Percentiles rank a stretch among this genome's conserved stretches.
Evolutionary conservation across 2,888 invertebrate genomes (phyloP).

Genomic region (Drosophila setosimentum): DNA sequence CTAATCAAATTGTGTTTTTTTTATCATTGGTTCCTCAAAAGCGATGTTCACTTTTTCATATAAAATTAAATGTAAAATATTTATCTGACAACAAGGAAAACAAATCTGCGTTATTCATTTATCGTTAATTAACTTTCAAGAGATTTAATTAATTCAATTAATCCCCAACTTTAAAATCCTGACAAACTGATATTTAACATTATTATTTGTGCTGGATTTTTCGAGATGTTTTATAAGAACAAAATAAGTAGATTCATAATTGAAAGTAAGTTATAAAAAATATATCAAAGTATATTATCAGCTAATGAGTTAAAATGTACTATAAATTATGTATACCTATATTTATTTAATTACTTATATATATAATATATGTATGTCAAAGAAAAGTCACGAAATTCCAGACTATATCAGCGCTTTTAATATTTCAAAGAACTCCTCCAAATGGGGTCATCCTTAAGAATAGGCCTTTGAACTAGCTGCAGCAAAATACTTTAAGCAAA

Average conservation of each 20-base stretch:
- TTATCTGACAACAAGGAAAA: conserved; percentile 30
- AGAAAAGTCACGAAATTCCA: not conserved
- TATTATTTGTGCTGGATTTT: not conserved
- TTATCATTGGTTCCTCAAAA: conserved; percentile 69
- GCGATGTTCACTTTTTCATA: conserved; percentile 34
- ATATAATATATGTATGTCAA: not conserved
- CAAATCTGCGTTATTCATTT: conserved; percentile 1
- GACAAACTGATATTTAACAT: not conserved
- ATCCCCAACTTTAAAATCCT: conserved; percentile 52
- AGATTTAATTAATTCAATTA: conserved; percentile 50
- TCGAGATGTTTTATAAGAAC: not conserved
- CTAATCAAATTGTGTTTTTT: conserved; percentile 67
- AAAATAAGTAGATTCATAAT: not conserved
- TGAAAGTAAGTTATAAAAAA: no score
- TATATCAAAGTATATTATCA: no score
- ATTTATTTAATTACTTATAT: not conserved
- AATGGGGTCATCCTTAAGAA: conserved; percentile 34
- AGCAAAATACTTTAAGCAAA: conserved; percentile 37
- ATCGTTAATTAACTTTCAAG: conserved; percentile 18
- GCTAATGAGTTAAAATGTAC: no score
- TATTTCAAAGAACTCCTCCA: not conserved
- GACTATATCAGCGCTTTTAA: not conserved
- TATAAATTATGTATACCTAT: not conserved
- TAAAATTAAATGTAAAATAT: conserved; percentile 54
- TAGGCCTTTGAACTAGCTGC: conserved; percentile 17